A percentile compares a stretch with the other conserved stretches of the same genome.
These are phyloP conservation scores for Virgularia gustaviana DNA, from an alignment of 92 coral and sea anemone species.

Conservation along the genomic window DNA sequence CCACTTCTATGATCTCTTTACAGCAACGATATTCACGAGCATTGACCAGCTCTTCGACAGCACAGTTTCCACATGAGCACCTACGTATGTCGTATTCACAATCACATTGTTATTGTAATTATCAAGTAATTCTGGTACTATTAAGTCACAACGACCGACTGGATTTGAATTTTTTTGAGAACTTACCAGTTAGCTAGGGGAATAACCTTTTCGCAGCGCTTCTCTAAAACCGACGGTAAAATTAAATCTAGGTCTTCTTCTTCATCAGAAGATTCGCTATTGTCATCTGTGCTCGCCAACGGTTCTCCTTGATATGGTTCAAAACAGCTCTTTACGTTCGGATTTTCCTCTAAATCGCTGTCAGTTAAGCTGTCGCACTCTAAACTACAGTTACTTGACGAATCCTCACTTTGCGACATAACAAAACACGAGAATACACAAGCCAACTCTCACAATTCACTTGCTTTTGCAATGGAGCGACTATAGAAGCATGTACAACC, in stretches of 20 bases:
- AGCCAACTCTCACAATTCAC: neutral
- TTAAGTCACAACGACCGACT: too few relatives aligned
- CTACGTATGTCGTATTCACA: too few relatives aligned
- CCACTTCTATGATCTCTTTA: neutral
- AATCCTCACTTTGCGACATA: neutral
- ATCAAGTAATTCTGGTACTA: too few relatives aligned
- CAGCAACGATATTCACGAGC: slow-evolving; percentile 41
- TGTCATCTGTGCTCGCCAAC: slow-evolving; percentile 5
- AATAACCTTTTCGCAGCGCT: slow-evolving; percentile 33
- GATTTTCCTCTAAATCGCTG: slow-evolving; percentile 32
- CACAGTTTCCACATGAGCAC: slow-evolving; percentile 39
- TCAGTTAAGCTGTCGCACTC: slow-evolving; percentile 11
- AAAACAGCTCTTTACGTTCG: slow-evolving; percentile 27
- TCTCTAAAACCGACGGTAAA: slow-evolving; percentile 36
- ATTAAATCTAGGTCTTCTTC: slow-evolving; percentile 32
- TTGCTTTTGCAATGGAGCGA: neutral
- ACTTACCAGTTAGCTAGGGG: slow-evolving; percentile 24
- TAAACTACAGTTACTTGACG: neutral
- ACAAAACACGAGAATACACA: neutral
- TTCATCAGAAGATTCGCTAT: neutral
- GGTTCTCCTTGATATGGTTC: slow-evolving; percentile 39
- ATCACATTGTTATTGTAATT: too few relatives aligned
- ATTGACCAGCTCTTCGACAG: slow-evolving; percentile 14
- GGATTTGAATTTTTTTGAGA: neutral
- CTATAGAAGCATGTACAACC: neutral